Conservation (phyloP, 2,113 vertebrate species). For the Urocitellus parryii region DNA sequence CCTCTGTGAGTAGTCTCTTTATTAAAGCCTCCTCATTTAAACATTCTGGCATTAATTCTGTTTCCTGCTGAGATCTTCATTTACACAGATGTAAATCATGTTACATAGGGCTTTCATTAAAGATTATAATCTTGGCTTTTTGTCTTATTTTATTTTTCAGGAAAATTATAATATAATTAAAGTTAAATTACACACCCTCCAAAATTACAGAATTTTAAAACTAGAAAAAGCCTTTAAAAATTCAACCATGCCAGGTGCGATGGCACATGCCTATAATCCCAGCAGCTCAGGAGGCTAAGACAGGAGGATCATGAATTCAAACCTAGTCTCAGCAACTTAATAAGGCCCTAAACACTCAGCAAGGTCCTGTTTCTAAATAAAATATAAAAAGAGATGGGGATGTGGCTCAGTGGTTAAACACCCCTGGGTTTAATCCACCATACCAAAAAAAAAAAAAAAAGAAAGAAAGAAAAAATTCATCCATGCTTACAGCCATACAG, state of each 20-base stretch:
- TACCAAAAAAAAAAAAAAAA: not conserved
- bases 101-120: conserved; percentile 4
- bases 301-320: too few species aligned
- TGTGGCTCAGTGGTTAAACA: not conserved
- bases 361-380: not conserved
- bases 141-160: not conserved
- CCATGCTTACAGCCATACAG: not conserved
- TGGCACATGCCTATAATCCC: too few species aligned
- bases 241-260: not conserved
- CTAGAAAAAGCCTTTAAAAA: not conserved
- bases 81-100: conserved; percentile 19
- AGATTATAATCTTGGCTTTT: not conserved
- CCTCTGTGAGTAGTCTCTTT: not conserved
- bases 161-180: conserved; percentile 47
- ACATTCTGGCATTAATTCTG: conserved; percentile 41
- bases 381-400: not conserved
- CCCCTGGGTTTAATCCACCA: not conserved
- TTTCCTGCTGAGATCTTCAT: conserved; percentile 9
- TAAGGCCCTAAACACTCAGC: too few species aligned
- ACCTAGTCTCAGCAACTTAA: too few species aligned
- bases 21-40: conserved; percentile 44
- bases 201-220: conserved; percentile 43
- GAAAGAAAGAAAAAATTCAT: not conserved
- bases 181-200: not conserved
- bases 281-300: too few species aligned